Conservation (phyloP, 2,888 invertebrate genomes). For the Kryphioiulus occultus region DNA sequence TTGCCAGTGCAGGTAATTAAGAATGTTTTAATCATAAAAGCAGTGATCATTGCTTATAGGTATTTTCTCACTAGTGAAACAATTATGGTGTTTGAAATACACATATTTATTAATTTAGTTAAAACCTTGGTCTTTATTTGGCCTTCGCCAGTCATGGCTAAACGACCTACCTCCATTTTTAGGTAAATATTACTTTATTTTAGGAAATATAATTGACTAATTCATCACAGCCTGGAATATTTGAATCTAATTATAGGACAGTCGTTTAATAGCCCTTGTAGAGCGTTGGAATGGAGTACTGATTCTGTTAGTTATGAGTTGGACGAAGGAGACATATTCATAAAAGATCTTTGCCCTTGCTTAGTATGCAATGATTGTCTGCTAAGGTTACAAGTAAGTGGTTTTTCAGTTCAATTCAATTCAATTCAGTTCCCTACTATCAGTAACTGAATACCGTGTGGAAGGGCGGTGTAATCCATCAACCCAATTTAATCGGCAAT, state of each 20-base stretch:
- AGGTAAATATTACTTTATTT: slow-evolving; percentile 27
- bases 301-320: background rate
- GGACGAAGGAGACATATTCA: background rate
- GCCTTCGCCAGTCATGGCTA: slow-evolving; percentile 55
- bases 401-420: background rate
- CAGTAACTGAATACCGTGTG: too few relatives aligned
- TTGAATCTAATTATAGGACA: background rate
- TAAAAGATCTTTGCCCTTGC: slow-evolving; percentile 54
- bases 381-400: slow-evolving; percentile 55
- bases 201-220: background rate
- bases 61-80: background rate
- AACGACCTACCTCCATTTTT: slow-evolving; percentile 56
- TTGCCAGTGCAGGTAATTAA: background rate
- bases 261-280: slow-evolving; percentile 43
- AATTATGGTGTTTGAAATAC: background rate
- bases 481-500: too few relatives aligned
- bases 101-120: background rate
- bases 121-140: slow-evolving; percentile 55
- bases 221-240: background rate
- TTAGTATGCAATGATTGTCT: slow-evolving; percentile 56
- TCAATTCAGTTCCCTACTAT: too few relatives aligned
- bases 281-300: slow-evolving; percentile 12
- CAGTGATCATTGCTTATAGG: background rate
- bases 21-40: background rate
- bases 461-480: too few relatives aligned